These are phyloP conservation scores for Neuroterus valhalla DNA, from an alignment of 1,140 invertebrate genomes.

Conservation along the genomic window DNA sequence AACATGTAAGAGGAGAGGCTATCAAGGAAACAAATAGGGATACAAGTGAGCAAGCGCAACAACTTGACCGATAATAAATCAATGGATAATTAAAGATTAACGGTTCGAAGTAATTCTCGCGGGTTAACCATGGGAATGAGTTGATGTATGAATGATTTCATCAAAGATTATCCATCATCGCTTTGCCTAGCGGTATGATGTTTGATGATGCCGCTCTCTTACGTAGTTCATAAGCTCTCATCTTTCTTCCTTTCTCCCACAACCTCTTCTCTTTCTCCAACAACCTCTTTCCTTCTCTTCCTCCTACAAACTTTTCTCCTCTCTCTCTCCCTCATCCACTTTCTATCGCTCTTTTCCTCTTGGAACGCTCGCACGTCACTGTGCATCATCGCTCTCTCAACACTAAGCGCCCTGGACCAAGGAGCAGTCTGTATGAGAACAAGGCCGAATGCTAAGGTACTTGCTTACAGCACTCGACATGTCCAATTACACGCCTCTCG, in stretches of 20 bases:
- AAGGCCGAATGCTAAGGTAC: constrained; percentile 42
- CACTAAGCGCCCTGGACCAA: constrained; percentile 24
- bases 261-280: not conserved
- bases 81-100: constrained; percentile 71
- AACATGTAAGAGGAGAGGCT: too few species aligned
- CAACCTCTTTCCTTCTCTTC: too few species aligned
- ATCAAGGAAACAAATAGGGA: too few species aligned
- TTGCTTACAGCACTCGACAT: constrained; percentile 52
- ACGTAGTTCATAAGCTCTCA: too few species aligned
- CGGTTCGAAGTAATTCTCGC: constrained; percentile 46
- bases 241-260: not conserved
- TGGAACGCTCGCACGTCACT: constrained; percentile 24
- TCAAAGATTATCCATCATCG: constrained; percentile 68
- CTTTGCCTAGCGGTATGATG: constrained; percentile 59
- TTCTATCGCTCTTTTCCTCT: not conserved
- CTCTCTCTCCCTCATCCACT: not conserved
- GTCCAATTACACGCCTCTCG: constrained; percentile 61
- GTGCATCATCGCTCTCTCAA: constrained; percentile 4
- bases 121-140: constrained; percentile 23
- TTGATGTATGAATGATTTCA: constrained; percentile 71
- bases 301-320: constrained; percentile 27
- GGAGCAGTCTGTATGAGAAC: constrained; percentile 18
- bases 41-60: not conserved
- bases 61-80: constrained; percentile 60
- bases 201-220: constrained; percentile 62